Evolutionary conservation across 2,888 invertebrate species (phyloP).

Genomic region (Rhingia rostrata): DNA sequence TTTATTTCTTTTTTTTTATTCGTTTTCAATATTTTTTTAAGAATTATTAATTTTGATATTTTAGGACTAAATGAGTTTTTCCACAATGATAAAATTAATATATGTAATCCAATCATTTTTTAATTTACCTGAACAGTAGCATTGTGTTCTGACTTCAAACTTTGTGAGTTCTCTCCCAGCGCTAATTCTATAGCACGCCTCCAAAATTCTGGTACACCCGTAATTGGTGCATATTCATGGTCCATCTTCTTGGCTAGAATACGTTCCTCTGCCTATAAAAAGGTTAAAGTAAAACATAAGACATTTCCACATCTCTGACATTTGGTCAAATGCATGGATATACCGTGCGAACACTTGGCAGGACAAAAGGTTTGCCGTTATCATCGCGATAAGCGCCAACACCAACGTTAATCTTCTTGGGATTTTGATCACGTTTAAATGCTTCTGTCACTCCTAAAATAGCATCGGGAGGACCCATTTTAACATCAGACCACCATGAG

Average conservation of each 20-base stretch:
- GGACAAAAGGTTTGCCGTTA: constrained; percentile 96
- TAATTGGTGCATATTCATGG: constrained; percentile 97
- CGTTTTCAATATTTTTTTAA: too few species aligned
- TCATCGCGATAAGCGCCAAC: constrained; percentile 99
- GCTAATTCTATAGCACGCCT: constrained; percentile 93
- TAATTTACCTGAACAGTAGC: constrained; percentile 87
- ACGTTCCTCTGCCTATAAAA: constrained; percentile 90
- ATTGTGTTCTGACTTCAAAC: constrained; percentile 87
- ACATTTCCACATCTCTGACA: background rate
- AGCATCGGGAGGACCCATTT: constrained; percentile 98
- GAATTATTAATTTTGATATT: too few species aligned
- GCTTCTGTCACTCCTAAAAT: constrained; percentile 99
- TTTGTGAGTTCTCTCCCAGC: constrained; percentile 90
- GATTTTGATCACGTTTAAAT: constrained; percentile 93
- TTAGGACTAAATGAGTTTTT: too few species aligned
- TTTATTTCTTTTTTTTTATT: too few species aligned
- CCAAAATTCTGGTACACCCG: constrained; percentile 93
- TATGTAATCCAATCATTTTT: too few species aligned
- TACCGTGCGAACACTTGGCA: constrained; percentile 93
- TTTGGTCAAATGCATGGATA: constrained; percentile 7
- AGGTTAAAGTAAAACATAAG: background rate
- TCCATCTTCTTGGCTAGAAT: constrained; percentile 89
- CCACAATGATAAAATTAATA: too few species aligned
- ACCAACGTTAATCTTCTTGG: constrained; percentile 98
- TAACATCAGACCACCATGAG: constrained; percentile 94